Evolutionary conservation across 2,797 vertebrate genomes (phyloP).

Genomic region (Lateolabrax maculatus): DNA sequence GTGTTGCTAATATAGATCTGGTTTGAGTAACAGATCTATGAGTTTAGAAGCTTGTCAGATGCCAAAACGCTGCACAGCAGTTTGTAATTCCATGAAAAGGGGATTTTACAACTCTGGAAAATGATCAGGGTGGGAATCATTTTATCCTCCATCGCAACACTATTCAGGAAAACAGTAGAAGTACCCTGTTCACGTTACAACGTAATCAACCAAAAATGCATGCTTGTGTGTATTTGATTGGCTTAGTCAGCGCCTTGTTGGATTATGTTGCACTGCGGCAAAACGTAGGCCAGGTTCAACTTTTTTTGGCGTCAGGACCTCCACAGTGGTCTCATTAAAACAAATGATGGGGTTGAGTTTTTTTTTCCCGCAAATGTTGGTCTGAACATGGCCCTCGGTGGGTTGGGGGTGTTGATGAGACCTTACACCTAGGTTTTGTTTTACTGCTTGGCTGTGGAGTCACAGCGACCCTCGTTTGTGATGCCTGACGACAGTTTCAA

Average conservation of each 20-base stretch:
- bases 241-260: neutral
- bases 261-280: neutral
- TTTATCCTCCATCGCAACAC: neutral
- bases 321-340: conserved; percentile 4
- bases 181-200: neutral
- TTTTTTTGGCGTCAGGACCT: neutral
- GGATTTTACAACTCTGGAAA: neutral
- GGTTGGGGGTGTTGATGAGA: neutral
- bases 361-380: neutral
- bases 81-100: neutral
- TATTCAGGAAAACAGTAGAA: neutral
- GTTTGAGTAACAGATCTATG: neutral
- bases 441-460: neutral
- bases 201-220: neutral
- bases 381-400: neutral
- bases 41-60: neutral
- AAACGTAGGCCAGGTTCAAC: neutral
- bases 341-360: accelerated
- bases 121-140: neutral
- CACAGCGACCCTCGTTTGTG: neutral
- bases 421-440: neutral
- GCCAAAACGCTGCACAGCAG: neutral
- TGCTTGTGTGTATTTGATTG: neutral
- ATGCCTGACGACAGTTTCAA: neutral
- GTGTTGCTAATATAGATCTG: neutral